phyloP scores from a whole-genome alignment of 2,113 vertebrate species.

The Peromyscus californicus region DNA sequence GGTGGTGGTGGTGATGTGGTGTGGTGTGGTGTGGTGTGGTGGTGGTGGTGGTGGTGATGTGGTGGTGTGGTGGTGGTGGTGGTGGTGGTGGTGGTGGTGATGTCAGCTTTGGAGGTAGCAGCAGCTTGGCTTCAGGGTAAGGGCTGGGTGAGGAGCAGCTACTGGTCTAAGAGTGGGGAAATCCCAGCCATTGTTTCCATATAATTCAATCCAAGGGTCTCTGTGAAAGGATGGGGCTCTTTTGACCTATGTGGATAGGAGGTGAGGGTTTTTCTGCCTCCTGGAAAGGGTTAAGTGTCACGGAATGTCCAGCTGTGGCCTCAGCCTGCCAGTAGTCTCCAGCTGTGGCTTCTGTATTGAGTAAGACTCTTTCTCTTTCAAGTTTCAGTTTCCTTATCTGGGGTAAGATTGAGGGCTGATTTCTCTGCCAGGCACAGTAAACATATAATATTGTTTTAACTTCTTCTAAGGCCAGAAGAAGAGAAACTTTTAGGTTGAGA shows the following conservation, averaged over 20 bases:
- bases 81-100: background rate
- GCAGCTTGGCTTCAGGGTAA: background rate
- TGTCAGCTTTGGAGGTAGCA: background rate
- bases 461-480: conserved; percentile 16
- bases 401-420: no score
- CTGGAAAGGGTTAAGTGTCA: background rate
- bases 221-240: background rate
- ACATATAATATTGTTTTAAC: background rate
- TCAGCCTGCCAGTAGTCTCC: background rate
- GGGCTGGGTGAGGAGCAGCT: rapidly evolving
- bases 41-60: no score
- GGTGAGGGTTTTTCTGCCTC: background rate
- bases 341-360: rapidly evolving
- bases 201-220: background rate
- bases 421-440: background rate
- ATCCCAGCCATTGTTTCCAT: no score
- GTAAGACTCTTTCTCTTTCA: no score
- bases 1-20: no score
- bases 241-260: background rate
- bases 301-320: background rate
- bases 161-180: background rate
- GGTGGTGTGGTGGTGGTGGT: background rate
- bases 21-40: no score
- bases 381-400: background rate
- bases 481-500: background rate